Conservation (phyloP, 2,888 invertebrate species). For the Diachrysia chrysitis region DNA sequence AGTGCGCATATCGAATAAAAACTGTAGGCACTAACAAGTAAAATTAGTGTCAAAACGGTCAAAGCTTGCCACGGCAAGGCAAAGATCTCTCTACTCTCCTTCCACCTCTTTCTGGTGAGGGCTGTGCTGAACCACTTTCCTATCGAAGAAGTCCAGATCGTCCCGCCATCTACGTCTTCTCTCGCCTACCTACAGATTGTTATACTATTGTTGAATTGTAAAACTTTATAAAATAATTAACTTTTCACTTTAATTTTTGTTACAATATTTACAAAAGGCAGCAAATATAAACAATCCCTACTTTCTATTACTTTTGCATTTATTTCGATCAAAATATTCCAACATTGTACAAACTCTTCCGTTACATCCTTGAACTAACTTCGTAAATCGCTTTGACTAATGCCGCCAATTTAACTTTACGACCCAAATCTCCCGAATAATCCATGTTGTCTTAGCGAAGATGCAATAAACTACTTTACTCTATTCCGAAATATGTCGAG, state of each 20-base stretch:
- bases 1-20: no score
- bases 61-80: no score
- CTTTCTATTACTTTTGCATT: not conserved
- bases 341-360: not conserved
- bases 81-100: no score
- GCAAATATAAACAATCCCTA: not conserved
- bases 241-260: not conserved
- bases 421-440: not conserved
- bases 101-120: no score
- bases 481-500: not conserved
- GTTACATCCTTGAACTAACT: conserved; percentile 2
- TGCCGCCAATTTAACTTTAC: not conserved
- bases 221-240: not conserved
- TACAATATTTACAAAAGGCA: not conserved
- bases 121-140: no score
- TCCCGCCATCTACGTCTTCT: no score
- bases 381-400: conserved; percentile 3
- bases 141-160: no score
- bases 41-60: no score
- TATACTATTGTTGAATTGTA: no score
- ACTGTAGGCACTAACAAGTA: no score
- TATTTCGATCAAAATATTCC: not conserved
- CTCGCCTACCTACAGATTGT: no score
- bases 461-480: not conserved
- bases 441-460: not conserved